Evolutionary conservation across 2,888 invertebrate genomes (phyloP).

Genomic region (Neoaliturus tenellus): DNA sequence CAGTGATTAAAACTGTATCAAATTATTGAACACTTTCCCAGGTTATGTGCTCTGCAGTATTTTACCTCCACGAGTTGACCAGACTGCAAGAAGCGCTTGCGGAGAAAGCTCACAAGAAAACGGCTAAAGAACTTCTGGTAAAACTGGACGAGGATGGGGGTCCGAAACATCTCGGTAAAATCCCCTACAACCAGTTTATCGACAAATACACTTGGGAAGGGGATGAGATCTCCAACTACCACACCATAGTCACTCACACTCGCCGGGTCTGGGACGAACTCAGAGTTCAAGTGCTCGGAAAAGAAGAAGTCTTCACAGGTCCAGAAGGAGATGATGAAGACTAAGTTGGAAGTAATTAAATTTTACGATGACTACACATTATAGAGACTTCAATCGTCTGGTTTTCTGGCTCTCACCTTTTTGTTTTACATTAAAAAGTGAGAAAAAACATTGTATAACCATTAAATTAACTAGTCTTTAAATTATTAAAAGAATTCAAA

Average conservation of each 20-base stretch:
- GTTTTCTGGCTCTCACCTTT: no score
- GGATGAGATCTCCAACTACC: constrained; percentile 32
- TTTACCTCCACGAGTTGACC: constrained; percentile 45
- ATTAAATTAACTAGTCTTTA: no score
- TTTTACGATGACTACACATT: no score
- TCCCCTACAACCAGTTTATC: constrained; percentile 48
- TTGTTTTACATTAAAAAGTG: no score
- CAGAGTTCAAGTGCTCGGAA: constrained; percentile 13
- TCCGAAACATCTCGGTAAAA: constrained; percentile 35
- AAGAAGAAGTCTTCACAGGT: constrained; percentile 21
- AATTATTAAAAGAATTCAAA: no score
- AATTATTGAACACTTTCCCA: no score
- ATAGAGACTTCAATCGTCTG: no score
- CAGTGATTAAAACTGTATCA: no score
- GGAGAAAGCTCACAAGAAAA: background rate
- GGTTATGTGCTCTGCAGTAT: constrained; percentile 27
- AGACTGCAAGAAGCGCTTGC: constrained; percentile 15
- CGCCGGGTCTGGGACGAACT: constrained; percentile 42
- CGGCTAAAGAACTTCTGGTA: constrained; percentile 20
- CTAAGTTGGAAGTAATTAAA: background rate
- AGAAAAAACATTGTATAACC: no score
- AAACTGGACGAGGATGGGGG: constrained; percentile 31
- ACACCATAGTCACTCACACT: constrained; percentile 40
- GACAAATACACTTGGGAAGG: constrained; percentile 44
- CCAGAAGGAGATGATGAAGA: background rate